These are phyloP conservation scores for Colaptes auratus DNA, from an alignment of 2,113 vertebrate species.

Conservation along the genomic window DNA sequence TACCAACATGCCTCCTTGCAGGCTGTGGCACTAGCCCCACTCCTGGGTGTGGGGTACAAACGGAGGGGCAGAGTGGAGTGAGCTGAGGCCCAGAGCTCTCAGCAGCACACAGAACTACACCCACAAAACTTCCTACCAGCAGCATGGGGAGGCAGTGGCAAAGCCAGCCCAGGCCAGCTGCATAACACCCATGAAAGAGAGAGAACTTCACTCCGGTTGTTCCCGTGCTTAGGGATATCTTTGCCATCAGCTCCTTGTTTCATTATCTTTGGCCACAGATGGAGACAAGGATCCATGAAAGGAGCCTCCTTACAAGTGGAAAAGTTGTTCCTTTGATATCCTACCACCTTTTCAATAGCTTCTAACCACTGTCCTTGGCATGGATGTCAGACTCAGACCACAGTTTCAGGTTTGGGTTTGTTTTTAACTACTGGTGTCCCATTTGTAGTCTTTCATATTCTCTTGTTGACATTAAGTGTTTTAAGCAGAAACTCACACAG, in stretches of 20 bases:
- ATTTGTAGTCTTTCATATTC: not conserved
- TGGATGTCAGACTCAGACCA: not conserved
- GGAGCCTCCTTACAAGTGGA: not conserved
- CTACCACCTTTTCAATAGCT: not conserved
- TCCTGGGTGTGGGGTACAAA: not conserved
- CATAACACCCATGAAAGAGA: not conserved
- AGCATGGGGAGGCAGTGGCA: not conserved
- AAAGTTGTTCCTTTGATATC: not conserved
- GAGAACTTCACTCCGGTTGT: not conserved
- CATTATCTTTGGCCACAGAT: not conserved
- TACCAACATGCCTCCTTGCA: not conserved
- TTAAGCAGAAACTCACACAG: not conserved
- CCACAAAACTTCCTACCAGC: not conserved
- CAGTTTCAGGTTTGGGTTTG: not conserved
- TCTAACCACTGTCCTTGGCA: not conserved
- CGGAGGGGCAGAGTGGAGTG: fast-evolving
- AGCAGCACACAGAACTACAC: not conserved
- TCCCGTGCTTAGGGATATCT: not conserved
- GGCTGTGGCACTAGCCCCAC: not conserved
- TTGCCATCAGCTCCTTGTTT: not conserved
- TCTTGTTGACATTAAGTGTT: not conserved
- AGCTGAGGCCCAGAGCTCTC: not conserved
- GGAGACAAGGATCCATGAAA: not conserved
- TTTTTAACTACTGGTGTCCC: not conserved
- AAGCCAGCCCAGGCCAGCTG: not conserved